Evolutionary conservation across 2,797 vertebrate species (phyloP).

Genomic region (Adelosebastes latens): DNA sequence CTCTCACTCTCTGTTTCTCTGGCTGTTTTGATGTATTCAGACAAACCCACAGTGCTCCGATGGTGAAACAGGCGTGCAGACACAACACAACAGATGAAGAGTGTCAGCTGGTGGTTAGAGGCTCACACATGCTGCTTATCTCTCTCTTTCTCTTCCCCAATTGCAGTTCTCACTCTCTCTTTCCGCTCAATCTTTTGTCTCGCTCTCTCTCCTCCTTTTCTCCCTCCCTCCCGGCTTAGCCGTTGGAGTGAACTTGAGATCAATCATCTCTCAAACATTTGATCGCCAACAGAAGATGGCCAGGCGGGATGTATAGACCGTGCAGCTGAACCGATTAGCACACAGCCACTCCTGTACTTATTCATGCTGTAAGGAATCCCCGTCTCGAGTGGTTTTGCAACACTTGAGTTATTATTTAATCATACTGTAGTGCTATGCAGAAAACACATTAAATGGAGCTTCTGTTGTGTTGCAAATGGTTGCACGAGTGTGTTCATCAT

Average conservation of each 20-base stretch:
- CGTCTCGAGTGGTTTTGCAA: constrained; percentile 27
- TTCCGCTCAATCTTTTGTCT: constrained; percentile 48
- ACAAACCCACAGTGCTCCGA: constrained; percentile 73
- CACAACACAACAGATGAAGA: constrained; percentile 80
- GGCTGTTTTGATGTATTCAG: constrained; percentile 76
- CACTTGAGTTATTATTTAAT: constrained; percentile 59
- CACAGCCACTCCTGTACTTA: constrained; percentile 22
- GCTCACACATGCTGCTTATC: constrained; percentile 76
- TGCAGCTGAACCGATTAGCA: constrained; percentile 26
- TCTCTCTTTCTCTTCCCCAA: constrained; percentile 50
- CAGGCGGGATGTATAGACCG: constrained; percentile 23
- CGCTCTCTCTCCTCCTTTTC: background rate
- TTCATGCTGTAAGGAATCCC: constrained; percentile 34
- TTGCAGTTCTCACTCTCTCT: constrained; percentile 35
- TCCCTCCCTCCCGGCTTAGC: constrained; percentile 23
- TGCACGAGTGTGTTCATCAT: constrained; percentile 34
- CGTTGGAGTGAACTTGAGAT: constrained; percentile 59
- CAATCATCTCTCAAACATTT: constrained; percentile 64
- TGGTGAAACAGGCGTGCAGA: constrained; percentile 74
- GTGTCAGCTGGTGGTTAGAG: constrained; percentile 80
- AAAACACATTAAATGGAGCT: constrained; percentile 33
- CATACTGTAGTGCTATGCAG: constrained; percentile 27
- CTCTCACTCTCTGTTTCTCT: constrained; percentile 49
- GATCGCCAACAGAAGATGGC: constrained; percentile 52
- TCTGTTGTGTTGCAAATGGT: constrained; percentile 47